phyloP scores from a whole-genome alignment of 2,797 vertebrate genomes.

The Squalus acanthias region DNA sequence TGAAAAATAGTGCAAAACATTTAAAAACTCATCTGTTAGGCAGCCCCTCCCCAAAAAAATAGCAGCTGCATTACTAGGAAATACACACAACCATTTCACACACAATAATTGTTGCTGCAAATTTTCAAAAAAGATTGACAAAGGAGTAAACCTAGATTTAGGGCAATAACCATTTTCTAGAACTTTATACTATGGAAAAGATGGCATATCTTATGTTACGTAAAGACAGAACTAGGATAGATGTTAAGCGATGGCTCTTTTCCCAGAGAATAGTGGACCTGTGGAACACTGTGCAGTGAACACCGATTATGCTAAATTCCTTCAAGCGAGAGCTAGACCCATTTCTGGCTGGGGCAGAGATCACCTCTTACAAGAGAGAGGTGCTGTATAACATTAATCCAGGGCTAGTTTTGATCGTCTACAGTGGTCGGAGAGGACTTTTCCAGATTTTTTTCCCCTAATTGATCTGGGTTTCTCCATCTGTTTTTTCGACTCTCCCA shows the following conservation, averaged over 20 bases:
- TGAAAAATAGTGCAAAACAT: neutral
- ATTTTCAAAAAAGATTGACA: neutral
- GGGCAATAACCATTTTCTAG: neutral
- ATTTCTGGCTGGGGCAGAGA: neutral
- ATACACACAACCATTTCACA: neutral
- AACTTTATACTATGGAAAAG: neutral
- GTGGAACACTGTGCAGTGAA: too few relatives aligned
- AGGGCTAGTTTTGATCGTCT: neutral
- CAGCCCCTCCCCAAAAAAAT: neutral
- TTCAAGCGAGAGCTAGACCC: neutral
- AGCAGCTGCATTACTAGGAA: neutral
- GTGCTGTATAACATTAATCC: neutral
- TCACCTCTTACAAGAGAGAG: neutral
- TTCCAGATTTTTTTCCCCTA: neutral
- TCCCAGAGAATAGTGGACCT: too few relatives aligned
- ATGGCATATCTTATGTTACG: neutral
- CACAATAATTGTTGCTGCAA: neutral
- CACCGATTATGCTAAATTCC: too few relatives aligned
- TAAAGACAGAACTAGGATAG: too few relatives aligned
- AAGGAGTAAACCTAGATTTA: neutral
- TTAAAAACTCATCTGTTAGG: neutral
- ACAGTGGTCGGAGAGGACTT: neutral
- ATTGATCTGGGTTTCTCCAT: too few relatives aligned
- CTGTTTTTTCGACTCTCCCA: neutral
- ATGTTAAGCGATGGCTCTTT: too few relatives aligned